Conservation (phyloP, 2,888 invertebrate genomes). For the Leucophora obtusa region DNA sequence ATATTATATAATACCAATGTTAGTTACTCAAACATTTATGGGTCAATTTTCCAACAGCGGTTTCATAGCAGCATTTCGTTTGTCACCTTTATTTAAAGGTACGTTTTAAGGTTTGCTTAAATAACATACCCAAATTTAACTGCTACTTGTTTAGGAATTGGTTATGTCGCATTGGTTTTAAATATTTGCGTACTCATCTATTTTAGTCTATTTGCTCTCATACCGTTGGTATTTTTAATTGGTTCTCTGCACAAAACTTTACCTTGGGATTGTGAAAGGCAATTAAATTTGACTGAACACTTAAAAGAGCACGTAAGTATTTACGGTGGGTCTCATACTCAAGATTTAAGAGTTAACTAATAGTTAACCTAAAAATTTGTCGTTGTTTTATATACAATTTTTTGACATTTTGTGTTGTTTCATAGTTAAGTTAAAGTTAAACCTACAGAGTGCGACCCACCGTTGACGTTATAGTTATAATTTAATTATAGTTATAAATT, state of each 20-base stretch:
- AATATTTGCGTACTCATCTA: conserved; percentile 88
- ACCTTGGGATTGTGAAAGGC: conserved; percentile 89
- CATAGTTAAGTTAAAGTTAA: too few relatives aligned
- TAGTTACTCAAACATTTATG: conserved; percentile 90
- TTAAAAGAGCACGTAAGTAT: too few relatives aligned
- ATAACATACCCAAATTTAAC: not conserved
- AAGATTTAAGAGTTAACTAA: too few relatives aligned
- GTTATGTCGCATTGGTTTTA: conserved; percentile 88
- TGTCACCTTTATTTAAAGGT: conserved; percentile 93
- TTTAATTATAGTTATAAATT: too few relatives aligned
- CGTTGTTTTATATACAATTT: too few relatives aligned
- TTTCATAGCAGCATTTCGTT: conserved; percentile 88
- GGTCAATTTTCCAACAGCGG: conserved; percentile 93
- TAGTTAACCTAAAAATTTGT: too few relatives aligned
- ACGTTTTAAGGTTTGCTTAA: conserved; percentile 50
- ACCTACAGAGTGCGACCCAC: too few relatives aligned
- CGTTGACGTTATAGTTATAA: too few relatives aligned
- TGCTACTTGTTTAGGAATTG: conserved; percentile 83
- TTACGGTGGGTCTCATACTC: too few relatives aligned
- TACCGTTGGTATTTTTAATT: conserved; percentile 88
- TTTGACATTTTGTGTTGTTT: too few relatives aligned
- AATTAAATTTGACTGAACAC: not conserved
- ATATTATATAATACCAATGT: conserved; percentile 89
- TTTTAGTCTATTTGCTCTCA: conserved; percentile 89
- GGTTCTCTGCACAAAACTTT: conserved; percentile 84